Percentiles rank a stretch among this genome's conserved stretches.
Evolutionary conservation across 2,888 invertebrate species (phyloP).

Genomic region (Ctena decussata): DNA sequence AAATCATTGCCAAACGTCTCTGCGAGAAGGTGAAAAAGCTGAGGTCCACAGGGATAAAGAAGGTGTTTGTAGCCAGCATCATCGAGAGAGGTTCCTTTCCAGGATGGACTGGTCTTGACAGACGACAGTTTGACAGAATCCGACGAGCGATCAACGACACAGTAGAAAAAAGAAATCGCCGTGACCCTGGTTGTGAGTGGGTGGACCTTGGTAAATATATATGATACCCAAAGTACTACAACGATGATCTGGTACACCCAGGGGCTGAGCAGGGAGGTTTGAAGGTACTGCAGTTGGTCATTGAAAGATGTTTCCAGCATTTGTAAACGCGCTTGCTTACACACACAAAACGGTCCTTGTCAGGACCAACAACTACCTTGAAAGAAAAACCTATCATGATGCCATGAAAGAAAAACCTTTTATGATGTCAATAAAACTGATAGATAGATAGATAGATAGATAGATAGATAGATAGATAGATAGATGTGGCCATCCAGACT

Average conservation of each 20-base stretch:
- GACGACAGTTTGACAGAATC: neutral
- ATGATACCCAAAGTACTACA: conserved; percentile 18
- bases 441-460: too few relatives aligned
- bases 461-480: too few relatives aligned
- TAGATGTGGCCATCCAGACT: too few relatives aligned
- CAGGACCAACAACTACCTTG: neutral
- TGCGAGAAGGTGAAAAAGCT: too few relatives aligned
- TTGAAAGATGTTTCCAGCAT: neutral
- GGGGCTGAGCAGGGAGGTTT: conserved; percentile 6
- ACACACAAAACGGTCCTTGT: neutral
- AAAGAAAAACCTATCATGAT: too few relatives aligned
- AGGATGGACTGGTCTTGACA: neutral
- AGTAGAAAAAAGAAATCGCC: neutral
- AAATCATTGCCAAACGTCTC: too few relatives aligned
- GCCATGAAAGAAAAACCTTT: too few relatives aligned
- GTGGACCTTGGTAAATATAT: conserved; percentile 14
- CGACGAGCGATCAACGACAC: neutral
- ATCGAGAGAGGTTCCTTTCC: conserved; percentile 11
- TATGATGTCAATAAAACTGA: too few relatives aligned
- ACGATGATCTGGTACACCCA: conserved; percentile 17
- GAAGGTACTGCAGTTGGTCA: neutral
- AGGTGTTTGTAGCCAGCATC: neutral
- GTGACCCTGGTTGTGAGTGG: neutral
- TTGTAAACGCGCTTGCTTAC: neutral
- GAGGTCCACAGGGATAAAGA: neutral